Percentiles rank a stretch among this genome's conserved stretches.
phyloP scores from a whole-genome alignment of 2,888 invertebrate species.

The Sepioteuthis lessoniana region DNA sequence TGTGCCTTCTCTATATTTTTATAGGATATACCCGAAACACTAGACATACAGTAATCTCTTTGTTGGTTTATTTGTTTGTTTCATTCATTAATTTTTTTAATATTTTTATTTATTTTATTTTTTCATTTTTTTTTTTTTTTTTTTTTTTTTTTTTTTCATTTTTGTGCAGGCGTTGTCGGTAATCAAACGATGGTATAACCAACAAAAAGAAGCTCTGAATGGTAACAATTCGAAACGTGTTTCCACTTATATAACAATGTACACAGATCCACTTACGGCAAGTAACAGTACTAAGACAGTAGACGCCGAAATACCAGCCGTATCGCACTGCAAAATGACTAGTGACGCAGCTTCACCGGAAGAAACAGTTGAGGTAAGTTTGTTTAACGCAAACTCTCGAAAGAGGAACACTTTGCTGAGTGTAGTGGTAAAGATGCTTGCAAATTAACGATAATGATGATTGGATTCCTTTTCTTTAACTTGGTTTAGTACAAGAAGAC shows the following conservation, averaged over 20 bases:
- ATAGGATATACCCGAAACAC: too few relatives aligned
- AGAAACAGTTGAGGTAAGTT: constrained; percentile 1
- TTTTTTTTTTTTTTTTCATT: not conserved
- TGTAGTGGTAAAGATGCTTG: too few relatives aligned
- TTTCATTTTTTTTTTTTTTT: not conserved
- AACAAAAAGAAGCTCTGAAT: constrained; percentile 56
- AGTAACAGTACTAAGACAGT: not conserved
- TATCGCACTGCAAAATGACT: not conserved
- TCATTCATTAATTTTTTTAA: too few relatives aligned
- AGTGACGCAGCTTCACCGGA: constrained; percentile 6
- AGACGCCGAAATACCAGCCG: not conserved
- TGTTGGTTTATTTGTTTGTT: too few relatives aligned
- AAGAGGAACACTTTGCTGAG: not conserved
- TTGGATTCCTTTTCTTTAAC: too few relatives aligned
- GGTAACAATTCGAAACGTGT: not conserved
- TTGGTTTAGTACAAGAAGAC: too few relatives aligned
- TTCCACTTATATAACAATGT: not conserved
- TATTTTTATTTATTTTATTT: too few relatives aligned
- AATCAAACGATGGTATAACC: constrained; percentile 67
- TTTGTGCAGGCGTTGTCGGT: constrained; percentile 64
- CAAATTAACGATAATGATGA: too few relatives aligned
- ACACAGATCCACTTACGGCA: not conserved
- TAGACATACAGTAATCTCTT: too few relatives aligned
- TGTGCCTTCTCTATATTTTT: too few relatives aligned
- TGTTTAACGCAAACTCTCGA: not conserved